Evolutionary conservation across 2,888 invertebrate species (phyloP).

Genomic region (Plemyria rubiginata): DNA sequence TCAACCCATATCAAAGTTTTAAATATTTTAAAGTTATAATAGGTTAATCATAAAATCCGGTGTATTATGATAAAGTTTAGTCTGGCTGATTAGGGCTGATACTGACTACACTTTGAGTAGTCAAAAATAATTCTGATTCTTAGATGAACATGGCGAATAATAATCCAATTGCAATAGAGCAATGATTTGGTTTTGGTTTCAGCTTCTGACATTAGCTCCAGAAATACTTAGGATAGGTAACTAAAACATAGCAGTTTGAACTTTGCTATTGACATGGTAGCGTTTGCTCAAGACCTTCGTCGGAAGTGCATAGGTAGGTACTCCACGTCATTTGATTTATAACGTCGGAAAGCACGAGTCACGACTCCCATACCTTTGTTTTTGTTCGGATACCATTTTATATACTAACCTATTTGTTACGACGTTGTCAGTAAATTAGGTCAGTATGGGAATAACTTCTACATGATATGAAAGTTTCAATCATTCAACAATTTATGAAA

Average conservation of each 20-base stretch:
- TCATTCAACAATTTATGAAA: too few relatives aligned
- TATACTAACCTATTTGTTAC: neutral
- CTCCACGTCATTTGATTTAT: conserved; percentile 39
- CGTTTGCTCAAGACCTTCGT: conserved; percentile 36
- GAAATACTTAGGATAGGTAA: conserved; percentile 10
- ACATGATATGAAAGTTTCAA: too few relatives aligned
- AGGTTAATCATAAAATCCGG: too few relatives aligned
- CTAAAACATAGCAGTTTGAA: conserved; percentile 30
- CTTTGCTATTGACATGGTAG: conserved; percentile 34
- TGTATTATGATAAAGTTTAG: too few relatives aligned
- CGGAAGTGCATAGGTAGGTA: conserved; percentile 44
- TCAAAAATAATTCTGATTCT: too few relatives aligned
- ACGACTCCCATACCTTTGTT: conserved; percentile 16
- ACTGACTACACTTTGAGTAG: too few relatives aligned
- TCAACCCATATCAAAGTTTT: too few relatives aligned
- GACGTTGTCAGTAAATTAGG: neutral
- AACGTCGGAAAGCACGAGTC: conserved; percentile 34
- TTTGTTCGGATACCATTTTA: neutral
- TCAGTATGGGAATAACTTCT: neutral
- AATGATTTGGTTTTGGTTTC: neutral
- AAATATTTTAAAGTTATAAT: too few relatives aligned
- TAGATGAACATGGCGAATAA: too few relatives aligned
- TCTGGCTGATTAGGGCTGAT: too few relatives aligned
- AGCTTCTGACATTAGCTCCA: conserved; percentile 1
- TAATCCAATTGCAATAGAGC: too few relatives aligned